Evolutionary conservation across 2,888 invertebrate species (phyloP), one percentile per base, ranked within the genome.

Genomic region (Drosophila macrothrix): DNA sequence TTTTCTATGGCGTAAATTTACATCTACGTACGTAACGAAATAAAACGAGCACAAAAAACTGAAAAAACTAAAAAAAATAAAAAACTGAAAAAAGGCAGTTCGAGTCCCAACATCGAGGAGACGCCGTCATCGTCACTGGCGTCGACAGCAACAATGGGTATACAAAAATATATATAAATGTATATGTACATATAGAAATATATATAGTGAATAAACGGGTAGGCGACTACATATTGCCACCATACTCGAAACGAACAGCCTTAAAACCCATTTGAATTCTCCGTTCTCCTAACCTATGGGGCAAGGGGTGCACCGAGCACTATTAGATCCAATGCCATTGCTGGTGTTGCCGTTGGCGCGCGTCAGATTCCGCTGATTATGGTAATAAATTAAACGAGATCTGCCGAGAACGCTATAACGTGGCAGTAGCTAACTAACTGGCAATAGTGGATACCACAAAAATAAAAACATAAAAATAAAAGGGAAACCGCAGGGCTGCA

Each of bases 1-100:
- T 92, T 92, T 92, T 92, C 91, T 92, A 92, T 91, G 92, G 92
- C 92, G 92, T 90, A 92, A 92, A 92, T 92, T 91, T 91, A 87
- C 85, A 90, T 90, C 91, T 89, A 87, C 88, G 76, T 90, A 87
- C 88, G 89, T 82, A 83, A 83, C 77, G 78, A 88, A 90, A 86
- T 80, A 82, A 85, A 76, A 87, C 68, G 68, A 78, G 69, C 80
- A 69, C 62, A 65, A 70, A 77, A 58, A 64, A 64, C 33, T 52
- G 61, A 43, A 22, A 55, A 50, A 43, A 43, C 58, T 64, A 41
- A 61, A 59, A 62, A 52, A 56, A 33, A n/a, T n/a, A 59, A 58
- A 69, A 53, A 49, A 66, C 61, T 72, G 71, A 70, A 58, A 25
- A 59, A 68, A 77, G 65, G 46, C 83, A 76, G 73, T 56, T 75